phyloP scores from a whole-genome alignment of 1,140 invertebrate species.

The Drosophila rhopaloa region DNA sequence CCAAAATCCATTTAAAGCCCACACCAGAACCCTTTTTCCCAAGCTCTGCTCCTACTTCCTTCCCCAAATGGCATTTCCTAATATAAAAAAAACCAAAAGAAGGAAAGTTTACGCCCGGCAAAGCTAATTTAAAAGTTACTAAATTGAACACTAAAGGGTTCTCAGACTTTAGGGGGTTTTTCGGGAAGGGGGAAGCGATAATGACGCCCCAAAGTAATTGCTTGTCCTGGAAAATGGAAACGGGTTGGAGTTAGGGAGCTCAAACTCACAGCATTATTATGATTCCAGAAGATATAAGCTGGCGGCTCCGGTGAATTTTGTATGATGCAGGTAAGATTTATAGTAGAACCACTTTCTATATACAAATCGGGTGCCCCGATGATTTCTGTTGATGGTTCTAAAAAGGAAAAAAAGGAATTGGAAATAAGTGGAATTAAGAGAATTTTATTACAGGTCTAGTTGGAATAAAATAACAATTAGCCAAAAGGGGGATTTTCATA shows the following conservation, averaged over 20 bases:
- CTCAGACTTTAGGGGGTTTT: constrained; percentile 27
- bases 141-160: constrained; percentile 69
- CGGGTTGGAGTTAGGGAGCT: constrained; percentile 2
- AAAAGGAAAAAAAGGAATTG: constrained; percentile 68
- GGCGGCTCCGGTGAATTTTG: constrained; percentile 95
- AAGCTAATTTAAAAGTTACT: constrained; percentile 82
- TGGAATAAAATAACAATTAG: constrained; percentile 62
- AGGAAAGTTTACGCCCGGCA: constrained; percentile 55
- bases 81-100: constrained; percentile 25
- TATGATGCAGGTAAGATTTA: constrained; percentile 96
- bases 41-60: constrained; percentile 13
- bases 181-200: constrained; percentile 39
- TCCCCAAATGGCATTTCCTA: constrained; percentile 68
- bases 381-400: constrained; percentile 95
- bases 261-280: constrained; percentile 92
- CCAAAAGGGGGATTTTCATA: constrained; percentile 22
- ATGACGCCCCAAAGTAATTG: constrained; percentile 72
- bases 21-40: constrained; percentile 52
- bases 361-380: constrained; percentile 95
- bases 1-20: constrained; percentile 78
- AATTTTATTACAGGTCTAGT: constrained; percentile 6
- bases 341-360: constrained; percentile 95
- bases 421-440: not conserved
- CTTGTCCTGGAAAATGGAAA: constrained; percentile 23
- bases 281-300: constrained; percentile 96